A percentile compares a stretch with the other conserved stretches of the same genome.
Conservation (phyloP, 2,888 invertebrate species). For the Agrilus mali region DNA sequence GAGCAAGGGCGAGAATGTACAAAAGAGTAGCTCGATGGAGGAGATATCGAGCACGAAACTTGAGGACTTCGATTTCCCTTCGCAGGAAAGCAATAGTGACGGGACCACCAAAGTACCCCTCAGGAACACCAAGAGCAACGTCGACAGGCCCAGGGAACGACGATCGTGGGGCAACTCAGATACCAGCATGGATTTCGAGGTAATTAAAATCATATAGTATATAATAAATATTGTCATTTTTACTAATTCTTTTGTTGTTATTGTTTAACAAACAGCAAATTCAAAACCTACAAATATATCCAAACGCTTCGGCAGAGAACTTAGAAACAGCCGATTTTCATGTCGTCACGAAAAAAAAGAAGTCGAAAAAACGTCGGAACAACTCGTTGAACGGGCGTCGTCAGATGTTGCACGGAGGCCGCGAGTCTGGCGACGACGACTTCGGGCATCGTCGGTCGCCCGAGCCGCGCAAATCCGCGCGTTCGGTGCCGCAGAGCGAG, state of each 20-base stretch:
- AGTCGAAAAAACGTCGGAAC: conserved; percentile 55
- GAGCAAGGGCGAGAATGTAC: conserved; percentile 34
- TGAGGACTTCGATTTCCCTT: conserved; percentile 42
- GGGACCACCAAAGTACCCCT: conserved; percentile 20
- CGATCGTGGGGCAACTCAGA: conserved; percentile 28
- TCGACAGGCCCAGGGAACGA: conserved; percentile 24
- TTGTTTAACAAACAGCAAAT: conserved; percentile 4
- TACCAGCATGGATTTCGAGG: conserved; percentile 13
- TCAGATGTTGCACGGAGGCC: conserved; percentile 8
- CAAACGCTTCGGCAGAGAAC: conserved; percentile 28
- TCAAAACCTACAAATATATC: conserved; percentile 21
- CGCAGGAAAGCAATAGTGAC: conserved; percentile 17
- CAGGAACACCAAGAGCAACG: conserved; percentile 21
- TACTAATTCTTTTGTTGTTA: too few relatives aligned
- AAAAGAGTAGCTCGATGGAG: conserved; percentile 68
- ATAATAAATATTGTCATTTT: conserved; percentile 1
- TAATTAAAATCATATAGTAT: not conserved
- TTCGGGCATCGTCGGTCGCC: conserved; percentile 18
- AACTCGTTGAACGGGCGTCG: conserved; percentile 33
- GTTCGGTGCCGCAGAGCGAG: conserved; percentile 69
- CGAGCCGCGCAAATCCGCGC: conserved; percentile 52
- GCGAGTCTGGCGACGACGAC: conserved; percentile 11
- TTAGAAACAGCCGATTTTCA: conserved; percentile 61
- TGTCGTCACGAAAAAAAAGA: conserved; percentile 72
- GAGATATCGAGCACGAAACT: conserved; percentile 67